These are phyloP conservation scores for Cheilosia scutellata DNA, from an alignment of 2,888 invertebrate genomes.

Conservation along the genomic window DNA sequence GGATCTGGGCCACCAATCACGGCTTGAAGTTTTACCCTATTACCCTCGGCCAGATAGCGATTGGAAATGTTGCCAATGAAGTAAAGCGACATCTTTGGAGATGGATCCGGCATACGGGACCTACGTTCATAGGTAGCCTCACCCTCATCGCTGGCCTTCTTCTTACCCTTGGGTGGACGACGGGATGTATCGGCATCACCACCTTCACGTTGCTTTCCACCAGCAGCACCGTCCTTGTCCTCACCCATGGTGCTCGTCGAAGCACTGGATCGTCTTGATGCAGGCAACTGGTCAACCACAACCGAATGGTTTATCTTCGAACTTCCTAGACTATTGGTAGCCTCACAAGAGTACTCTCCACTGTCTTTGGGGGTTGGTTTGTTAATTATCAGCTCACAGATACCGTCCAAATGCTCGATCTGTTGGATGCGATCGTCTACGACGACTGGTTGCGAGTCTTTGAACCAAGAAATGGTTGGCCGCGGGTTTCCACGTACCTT, in stretches of 20 bases:
- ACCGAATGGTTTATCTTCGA: slow-evolving; percentile 90
- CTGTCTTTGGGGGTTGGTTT: slow-evolving; percentile 88
- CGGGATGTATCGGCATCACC: slow-evolving; percentile 67
- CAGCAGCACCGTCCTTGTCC: slow-evolving; percentile 79
- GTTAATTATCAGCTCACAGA: slow-evolving; percentile 89
- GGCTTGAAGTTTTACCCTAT: slow-evolving; percentile 91
- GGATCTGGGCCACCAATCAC: slow-evolving; percentile 90
- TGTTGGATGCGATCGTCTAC: slow-evolving; percentile 87
- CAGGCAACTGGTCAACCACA: slow-evolving; percentile 82
- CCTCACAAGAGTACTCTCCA: slow-evolving; percentile 85
- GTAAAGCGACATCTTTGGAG: slow-evolving; percentile 84
- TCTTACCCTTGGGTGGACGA: slow-evolving; percentile 79
- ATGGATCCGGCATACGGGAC: slow-evolving; percentile 81
- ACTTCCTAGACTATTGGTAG: slow-evolving; percentile 89
- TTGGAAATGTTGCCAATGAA: slow-evolving; percentile 83
- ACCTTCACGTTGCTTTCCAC: slow-evolving; percentile 70
- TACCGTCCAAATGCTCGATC: slow-evolving; percentile 90
- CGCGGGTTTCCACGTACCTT: slow-evolving; percentile 91
- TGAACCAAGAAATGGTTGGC: slow-evolving; percentile 90
- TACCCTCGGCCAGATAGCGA: slow-evolving; percentile 86
- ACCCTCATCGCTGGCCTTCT: slow-evolving; percentile 78
- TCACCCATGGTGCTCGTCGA: slow-evolving; percentile 78
- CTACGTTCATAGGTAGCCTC: slow-evolving; percentile 86
- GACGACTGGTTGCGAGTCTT: slow-evolving; percentile 87
- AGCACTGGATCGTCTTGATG: slow-evolving; percentile 82